These are phyloP conservation scores for Oreocharis arfaki DNA, from an alignment of 2,113 vertebrate genomes.

Conservation along the genomic window DNA sequence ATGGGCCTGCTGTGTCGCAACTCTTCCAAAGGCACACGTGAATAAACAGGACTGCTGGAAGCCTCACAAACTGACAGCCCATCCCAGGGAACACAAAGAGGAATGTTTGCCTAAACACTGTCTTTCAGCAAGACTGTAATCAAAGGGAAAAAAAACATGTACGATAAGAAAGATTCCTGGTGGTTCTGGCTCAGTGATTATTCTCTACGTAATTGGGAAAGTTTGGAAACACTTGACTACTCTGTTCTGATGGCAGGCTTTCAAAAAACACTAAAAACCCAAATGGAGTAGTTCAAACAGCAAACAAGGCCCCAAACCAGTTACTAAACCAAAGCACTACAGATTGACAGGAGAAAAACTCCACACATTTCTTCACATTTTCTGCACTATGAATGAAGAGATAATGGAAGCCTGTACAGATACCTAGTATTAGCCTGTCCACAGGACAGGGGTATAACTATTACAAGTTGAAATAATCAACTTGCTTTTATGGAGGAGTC, in stretches of 20 bases:
- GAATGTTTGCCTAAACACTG: slow-evolving; percentile 25
- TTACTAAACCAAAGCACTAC: neutral
- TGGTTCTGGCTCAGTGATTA: neutral
- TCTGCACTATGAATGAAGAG: neutral
- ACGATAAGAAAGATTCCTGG: slow-evolving; percentile 19
- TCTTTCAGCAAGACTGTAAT: slow-evolving; percentile 21
- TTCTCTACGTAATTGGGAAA: neutral
- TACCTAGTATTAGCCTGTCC: neutral
- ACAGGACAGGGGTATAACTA: neutral
- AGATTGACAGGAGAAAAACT: neutral
- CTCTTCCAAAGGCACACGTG: slow-evolving; percentile 1
- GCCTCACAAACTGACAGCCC: slow-evolving; percentile 1
- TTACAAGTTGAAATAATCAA: neutral
- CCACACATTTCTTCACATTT: neutral
- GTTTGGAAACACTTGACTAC: neutral
- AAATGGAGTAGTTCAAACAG: neutral
- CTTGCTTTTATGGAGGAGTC: neutral
- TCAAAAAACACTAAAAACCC: neutral
- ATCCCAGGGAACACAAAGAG: neutral
- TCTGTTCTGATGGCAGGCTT: neutral
- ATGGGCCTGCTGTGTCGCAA: neutral
- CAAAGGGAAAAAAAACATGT: neutral
- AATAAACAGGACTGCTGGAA: slow-evolving; percentile 42
- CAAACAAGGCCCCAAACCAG: neutral
- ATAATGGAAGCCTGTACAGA: neutral